Base-by-base conservation (phyloP, 2,113 vertebrate genomes). In the Sorex araneus region DNA sequence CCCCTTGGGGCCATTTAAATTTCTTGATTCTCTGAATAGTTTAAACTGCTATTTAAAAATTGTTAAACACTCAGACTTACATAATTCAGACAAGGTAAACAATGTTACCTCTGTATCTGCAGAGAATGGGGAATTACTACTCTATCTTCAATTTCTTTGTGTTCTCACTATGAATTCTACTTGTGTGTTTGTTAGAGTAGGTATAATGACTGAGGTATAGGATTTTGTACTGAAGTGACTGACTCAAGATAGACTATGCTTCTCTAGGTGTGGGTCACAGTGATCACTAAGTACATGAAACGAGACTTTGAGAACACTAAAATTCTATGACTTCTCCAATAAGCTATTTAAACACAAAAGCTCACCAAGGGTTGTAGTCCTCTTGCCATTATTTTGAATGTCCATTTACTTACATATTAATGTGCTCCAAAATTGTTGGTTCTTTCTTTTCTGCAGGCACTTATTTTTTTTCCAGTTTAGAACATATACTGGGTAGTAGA, bases 31-130 rank as follows among this genome's bases (percentile, higher is more conserved):
- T 96, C 79, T n/a, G 1, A 40, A 40, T 40, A 40, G 15, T 94
- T 96, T 64, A 85, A 91, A 95, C 32, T 64, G 75, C n/a, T n/a
- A n/a, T n/a, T n/a, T n/a, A n/a, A n/a, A n/a, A 89, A 92, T 91
- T 54, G 63, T 89, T 87, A 89, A 16, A 67, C 66, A 40, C 7
- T 40, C 40, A 40, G 40, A 40, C 40, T 40, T 40, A 4, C 7
- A 7, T 40, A 40, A 40, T 40, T 40, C 40, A 40, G 40, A 40
- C 40, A 40, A 7, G 45, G 19, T 69, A 76, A 92, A 69, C 74
- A 91, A 50, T 63, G 13, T 3, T 25, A 21, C 89, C 84, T 89
- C 60, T 71, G 60, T 67, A 30, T 86, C 71, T 92, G 34, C 71
- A 75, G 70, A 28, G 12, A 10, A n/a, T 78, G 34, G 66, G 66